Conservation (phyloP, 2,888 invertebrate genomes). For the Camptogramma bilineatum region DNA sequence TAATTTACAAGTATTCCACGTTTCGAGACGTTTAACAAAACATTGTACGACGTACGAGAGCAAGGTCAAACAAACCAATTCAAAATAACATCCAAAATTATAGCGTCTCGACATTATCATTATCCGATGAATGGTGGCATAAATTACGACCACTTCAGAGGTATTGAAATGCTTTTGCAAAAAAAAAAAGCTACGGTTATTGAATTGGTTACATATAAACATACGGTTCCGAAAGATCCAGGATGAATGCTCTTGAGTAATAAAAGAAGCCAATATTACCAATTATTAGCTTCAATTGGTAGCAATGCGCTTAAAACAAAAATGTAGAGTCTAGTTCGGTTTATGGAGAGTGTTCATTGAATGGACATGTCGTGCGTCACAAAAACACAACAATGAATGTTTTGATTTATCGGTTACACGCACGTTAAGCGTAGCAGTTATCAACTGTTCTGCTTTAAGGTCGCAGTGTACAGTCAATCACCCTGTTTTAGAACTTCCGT, state of each 20-base stretch:
- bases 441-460: constrained; percentile 15
- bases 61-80: constrained; percentile 63
- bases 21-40: constrained; percentile 64
- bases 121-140: constrained; percentile 34
- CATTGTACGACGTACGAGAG: constrained; percentile 58
- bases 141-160: constrained; percentile 32
- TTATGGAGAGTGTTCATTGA: constrained; percentile 41
- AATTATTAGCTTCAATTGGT: constrained; percentile 68
- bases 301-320: constrained; percentile 57
- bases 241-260: constrained; percentile 5
- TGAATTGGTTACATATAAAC: constrained; percentile 9
- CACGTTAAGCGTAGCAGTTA: constrained; percentile 18
- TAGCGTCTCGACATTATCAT: constrained; percentile 40
- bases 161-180: constrained; percentile 9
- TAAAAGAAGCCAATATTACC: constrained; percentile 32
- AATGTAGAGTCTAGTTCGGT: constrained; percentile 45
- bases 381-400: constrained; percentile 33
- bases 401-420: constrained; percentile 32
- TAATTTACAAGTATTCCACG: constrained; percentile 69
- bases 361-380: constrained; percentile 57
- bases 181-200: neutral
- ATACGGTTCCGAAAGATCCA: constrained; percentile 1
- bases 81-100: constrained; percentile 55
- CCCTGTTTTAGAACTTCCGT: constrained; percentile 31
- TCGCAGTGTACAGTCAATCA: constrained; percentile 17